Evolutionary conservation across 2,888 invertebrate species (phyloP).

Genomic region (Catocala nupta): DNA sequence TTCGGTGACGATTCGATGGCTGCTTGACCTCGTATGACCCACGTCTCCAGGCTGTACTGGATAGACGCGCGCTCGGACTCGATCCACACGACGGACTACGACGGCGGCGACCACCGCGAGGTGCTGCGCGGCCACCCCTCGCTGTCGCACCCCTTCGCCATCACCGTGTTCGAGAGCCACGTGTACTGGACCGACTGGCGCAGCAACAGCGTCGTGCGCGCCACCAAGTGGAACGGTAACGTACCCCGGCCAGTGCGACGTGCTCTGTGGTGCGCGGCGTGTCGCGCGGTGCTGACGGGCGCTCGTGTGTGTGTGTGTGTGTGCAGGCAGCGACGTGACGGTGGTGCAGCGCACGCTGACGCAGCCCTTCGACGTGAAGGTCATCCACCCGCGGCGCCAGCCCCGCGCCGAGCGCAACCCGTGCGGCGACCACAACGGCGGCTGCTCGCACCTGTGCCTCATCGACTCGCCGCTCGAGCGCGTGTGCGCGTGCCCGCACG

Average conservation of each 20-base stretch:
- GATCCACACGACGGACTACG: conserved; percentile 94
- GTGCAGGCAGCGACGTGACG: conserved; percentile 88
- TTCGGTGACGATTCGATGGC: too few species aligned
- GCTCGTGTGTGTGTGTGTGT: conserved; percentile 1
- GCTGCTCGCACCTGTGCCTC: conserved; percentile 94
- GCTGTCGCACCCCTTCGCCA: conserved; percentile 95
- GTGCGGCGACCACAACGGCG: conserved; percentile 90
- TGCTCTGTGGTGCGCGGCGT: neutral
- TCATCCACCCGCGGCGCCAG: conserved; percentile 80
- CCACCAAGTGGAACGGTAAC: conserved; percentile 93
- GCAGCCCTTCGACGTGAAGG: conserved; percentile 96
- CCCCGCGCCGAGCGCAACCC: conserved; percentile 85
- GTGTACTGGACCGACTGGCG: conserved; percentile 99
- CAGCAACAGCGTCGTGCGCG: conserved; percentile 93
- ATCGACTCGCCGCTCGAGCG: conserved; percentile 89
- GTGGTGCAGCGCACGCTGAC: conserved; percentile 94
- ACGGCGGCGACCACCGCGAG: conserved; percentile 90
- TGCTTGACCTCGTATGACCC: neutral
- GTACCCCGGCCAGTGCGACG: neutral
- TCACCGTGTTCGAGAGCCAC: conserved; percentile 94
- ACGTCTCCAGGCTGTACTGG: conserved; percentile 91
- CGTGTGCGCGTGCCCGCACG: conserved; percentile 95
- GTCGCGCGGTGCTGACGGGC: neutral
- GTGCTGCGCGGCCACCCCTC: conserved; percentile 92
- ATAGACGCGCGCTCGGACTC: conserved; percentile 94